Base-by-base conservation (phyloP, 35 echinoderm and acorn worm genomes). In the Anneissia japonica region DNA sequence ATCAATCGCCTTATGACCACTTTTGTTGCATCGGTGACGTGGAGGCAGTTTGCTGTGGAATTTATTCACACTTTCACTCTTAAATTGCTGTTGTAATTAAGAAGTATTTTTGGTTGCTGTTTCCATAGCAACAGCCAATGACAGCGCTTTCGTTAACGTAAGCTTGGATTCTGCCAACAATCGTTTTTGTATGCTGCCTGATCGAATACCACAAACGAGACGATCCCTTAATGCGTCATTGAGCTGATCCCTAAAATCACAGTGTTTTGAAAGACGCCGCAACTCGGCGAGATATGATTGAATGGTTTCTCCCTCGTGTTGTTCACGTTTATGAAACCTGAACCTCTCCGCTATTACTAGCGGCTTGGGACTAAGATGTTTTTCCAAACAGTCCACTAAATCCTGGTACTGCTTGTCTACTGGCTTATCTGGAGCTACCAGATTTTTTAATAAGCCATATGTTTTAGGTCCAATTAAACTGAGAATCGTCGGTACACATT, bases 331-430 rank as follows among this genome's bases (percentile, higher is more conserved):
- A 32, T 88, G 51, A 31, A 88, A 88, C n/a, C 86, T 41, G 26
- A 81, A 88, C 17, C 86, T 40, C 32, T 88, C 86, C 21, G 77
- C 86, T 36, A 88, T 88, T 12, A 82, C 55, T 14, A 88, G 51
- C 21, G 86, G 86, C 72, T 81, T 81, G 1, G 79, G 78, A 39
- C 39, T 4, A 0, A 82, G 36, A 37, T 88, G 86, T 0, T 34
- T 26, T 14, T 72, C 32, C 16, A 40, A 41, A 33, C 45, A 72
- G 10, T 88, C 37, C 26, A 88, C 37, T 31, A 88, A 32, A 0
- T 81, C 31, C 10, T 39, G 30, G 37, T 31, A 88, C 7, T 43
- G 34, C 72, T 88, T 81, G 34, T 6, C 23, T 17, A 46, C 7
- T 13, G 82, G 55, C 11, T 77, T 77, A 38, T 78, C 26, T 14